These are phyloP conservation scores for Caenorhabditis uteleia DNA, from an alignment of 2,888 invertebrate species.

Conservation along the genomic window DNA sequence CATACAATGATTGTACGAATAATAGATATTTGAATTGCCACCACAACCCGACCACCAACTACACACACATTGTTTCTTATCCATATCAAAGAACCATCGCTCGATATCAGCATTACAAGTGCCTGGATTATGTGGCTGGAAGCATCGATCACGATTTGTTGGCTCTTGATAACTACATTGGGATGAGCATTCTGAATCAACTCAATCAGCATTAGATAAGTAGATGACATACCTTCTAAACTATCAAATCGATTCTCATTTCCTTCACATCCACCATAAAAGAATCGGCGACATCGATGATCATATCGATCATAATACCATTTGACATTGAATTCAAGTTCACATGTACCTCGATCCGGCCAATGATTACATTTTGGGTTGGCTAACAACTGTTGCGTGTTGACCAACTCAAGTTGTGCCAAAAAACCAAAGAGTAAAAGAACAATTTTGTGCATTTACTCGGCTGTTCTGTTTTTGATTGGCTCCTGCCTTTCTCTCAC, in stretches of 20 bases:
- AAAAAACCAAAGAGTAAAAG: no score
- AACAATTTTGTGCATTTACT: no score
- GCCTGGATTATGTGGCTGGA: constrained; percentile 57
- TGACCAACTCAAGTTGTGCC: no score
- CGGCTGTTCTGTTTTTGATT: no score
- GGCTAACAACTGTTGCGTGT: constrained; percentile 48
- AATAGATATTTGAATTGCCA: constrained; percentile 58
- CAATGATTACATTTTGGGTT: constrained; percentile 57
- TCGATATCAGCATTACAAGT: constrained; percentile 55
- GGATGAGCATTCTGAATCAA: constrained; percentile 48
- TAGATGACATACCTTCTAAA: constrained; percentile 42
- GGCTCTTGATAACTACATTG: constrained; percentile 47
- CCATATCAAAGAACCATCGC: constrained; percentile 57
- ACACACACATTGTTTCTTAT: constrained; percentile 56
- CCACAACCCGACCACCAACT: constrained; percentile 62
- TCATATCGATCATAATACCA: constrained; percentile 59
- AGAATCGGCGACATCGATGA: constrained; percentile 57
- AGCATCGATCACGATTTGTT: constrained; percentile 48
- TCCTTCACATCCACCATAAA: constrained; percentile 59
- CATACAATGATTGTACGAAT: constrained; percentile 61
- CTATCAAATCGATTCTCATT: constrained; percentile 56
- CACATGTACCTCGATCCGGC: constrained; percentile 59
- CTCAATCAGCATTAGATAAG: background rate
- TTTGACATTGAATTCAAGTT: constrained; percentile 48
- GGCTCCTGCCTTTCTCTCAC: no score